These are phyloP conservation scores for Carduelis carduelis DNA, from an alignment of 2,797 vertebrate genomes.

Conservation along the genomic window DNA sequence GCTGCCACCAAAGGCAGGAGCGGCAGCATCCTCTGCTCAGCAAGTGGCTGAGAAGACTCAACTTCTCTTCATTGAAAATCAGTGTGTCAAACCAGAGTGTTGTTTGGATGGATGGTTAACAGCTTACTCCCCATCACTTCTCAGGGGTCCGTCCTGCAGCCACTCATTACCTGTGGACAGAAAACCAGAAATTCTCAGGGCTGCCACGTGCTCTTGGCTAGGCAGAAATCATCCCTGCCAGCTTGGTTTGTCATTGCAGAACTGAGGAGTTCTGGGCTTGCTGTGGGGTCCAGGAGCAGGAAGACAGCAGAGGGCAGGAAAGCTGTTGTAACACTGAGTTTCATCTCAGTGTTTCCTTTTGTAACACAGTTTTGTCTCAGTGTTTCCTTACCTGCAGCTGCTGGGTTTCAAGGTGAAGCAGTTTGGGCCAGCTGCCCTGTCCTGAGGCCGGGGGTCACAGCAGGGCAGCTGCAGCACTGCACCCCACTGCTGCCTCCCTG, in stretches of 20 bases:
- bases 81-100: fast-evolving
- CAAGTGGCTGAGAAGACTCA: neutral
- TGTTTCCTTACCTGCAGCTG: neutral
- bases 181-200: neutral
- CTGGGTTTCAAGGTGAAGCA: neutral
- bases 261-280: neutral
- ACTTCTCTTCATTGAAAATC: neutral
- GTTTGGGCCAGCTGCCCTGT: neutral
- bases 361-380: neutral
- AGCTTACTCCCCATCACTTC: neutral
- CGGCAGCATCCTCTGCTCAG: neutral
- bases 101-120: neutral
- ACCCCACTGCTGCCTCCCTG: fast-evolving
- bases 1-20: neutral
- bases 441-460: neutral
- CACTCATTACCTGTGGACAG: neutral
- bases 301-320: neutral
- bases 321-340: neutral
- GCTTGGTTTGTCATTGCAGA: neutral
- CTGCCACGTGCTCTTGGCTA: fast-evolving
- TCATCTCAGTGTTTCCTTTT: neutral
- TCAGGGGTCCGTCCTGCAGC: neutral
- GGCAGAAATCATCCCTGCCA: neutral
- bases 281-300: neutral
- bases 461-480: neutral